Conservation (phyloP, 2,888 invertebrate species). For the Nipponacmea schrenckii region DNA sequence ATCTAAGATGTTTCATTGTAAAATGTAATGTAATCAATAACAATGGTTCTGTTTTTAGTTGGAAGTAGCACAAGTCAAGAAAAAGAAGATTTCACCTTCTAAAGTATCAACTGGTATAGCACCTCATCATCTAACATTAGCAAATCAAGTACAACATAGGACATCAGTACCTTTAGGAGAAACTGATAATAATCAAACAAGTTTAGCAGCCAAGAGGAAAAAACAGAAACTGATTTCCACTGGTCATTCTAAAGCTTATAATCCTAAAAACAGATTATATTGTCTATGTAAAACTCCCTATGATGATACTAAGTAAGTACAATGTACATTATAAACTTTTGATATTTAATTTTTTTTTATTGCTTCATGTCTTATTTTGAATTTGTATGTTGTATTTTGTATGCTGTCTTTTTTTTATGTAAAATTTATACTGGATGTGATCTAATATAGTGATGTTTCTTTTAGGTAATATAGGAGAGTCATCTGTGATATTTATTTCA, state of each 20-base stretch:
- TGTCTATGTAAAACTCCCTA: conserved; percentile 94
- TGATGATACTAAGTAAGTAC: conserved; percentile 87
- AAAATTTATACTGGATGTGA: not conserved
- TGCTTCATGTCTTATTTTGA: not conserved
- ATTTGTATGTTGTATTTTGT: not conserved
- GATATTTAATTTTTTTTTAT: not conserved
- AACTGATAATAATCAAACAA: conserved; percentile 1
- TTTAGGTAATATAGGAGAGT: too few species aligned
- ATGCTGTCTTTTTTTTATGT: not conserved
- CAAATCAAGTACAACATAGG: conserved; percentile 15
- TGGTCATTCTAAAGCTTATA: conserved; percentile 38
- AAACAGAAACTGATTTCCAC: conserved; percentile 62
- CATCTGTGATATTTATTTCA: not conserved
- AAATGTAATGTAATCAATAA: not conserved
- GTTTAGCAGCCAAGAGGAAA: conserved; percentile 45
- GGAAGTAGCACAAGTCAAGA: conserved; percentile 47
- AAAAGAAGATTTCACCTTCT: conserved; percentile 35
- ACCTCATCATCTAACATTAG: conserved; percentile 22
- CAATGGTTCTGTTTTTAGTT: conserved; percentile 31
- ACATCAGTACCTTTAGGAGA: conserved; percentile 7
- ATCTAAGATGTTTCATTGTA: not conserved
- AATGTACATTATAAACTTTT: not conserved
- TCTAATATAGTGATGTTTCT: too few species aligned
- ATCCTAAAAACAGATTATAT: conserved; percentile 72
- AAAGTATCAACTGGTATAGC: conserved; percentile 21